Conservation (phyloP, 2,113 vertebrate genomes). For the Parus major region DNA sequence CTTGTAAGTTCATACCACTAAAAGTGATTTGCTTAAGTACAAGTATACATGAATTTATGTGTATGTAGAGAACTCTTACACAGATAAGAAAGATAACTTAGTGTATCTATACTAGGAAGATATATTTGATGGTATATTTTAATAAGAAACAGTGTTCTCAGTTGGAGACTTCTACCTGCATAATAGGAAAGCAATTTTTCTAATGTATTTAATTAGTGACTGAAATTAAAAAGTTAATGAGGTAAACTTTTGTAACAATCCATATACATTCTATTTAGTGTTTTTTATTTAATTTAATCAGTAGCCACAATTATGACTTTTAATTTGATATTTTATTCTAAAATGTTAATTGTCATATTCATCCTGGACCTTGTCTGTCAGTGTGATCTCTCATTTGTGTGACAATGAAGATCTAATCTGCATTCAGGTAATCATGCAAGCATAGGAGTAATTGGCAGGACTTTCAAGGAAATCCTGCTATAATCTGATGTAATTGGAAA, state of each 20-base stretch:
- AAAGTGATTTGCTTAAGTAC: not conserved
- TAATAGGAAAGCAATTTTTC: not conserved
- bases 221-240: not conserved
- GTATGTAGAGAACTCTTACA: not conserved
- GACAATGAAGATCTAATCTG: not conserved
- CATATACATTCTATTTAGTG: not conserved
- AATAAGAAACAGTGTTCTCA: not conserved
- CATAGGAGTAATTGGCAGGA: not conserved
- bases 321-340: not conserved
- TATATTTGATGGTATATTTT: not conserved
- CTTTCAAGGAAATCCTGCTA: not conserved
- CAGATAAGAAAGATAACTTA: not conserved
- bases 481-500: not conserved
- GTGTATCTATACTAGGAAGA: not conserved
- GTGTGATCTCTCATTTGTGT: not conserved
- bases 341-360: not conserved
- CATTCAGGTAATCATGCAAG: not conserved
- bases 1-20: not conserved
- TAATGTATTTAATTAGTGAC: not conserved
- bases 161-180: not conserved
- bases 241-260: not conserved
- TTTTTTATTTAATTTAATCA: not conserved
- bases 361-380: accelerated
- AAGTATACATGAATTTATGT: not conserved
- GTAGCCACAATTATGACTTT: not conserved